A percentile compares a stretch with the other conserved stretches of the same genome.
These are phyloP conservation scores for Pimephales promelas DNA, from an alignment of 2,113 vertebrate species.

Conservation along the genomic window DNA sequence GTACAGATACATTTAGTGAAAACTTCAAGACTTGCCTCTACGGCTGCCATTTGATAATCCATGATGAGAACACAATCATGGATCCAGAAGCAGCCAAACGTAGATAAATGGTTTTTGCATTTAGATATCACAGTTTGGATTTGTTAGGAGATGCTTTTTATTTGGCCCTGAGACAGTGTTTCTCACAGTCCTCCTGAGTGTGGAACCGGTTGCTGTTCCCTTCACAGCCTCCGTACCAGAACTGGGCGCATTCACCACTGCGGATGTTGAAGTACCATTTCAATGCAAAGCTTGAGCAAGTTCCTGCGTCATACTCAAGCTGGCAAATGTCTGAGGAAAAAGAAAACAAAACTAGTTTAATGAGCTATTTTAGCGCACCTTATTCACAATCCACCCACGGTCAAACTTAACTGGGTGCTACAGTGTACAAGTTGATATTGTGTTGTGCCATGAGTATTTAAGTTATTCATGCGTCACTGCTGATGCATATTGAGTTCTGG, in stretches of 20 bases:
- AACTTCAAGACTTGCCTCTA: neutral
- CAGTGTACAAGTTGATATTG: no score
- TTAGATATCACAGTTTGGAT: neutral
- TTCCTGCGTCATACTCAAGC: conserved; percentile 68
- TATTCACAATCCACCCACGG: no score
- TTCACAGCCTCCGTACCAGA: conserved; percentile 85
- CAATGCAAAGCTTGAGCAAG: conserved; percentile 74
- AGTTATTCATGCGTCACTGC: no score
- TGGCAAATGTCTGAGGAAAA: conserved; percentile 71
- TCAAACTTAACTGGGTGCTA: no score
- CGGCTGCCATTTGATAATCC: neutral
- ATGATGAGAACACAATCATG: neutral
- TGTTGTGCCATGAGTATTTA: no score
- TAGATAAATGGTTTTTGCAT: neutral
- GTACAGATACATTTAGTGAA: neutral
- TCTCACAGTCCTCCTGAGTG: conserved; percentile 76
- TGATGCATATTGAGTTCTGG: neutral
- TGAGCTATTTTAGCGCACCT: no score
- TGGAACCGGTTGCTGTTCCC: conserved; percentile 82
- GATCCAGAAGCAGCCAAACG: neutral
- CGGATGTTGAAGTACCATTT: conserved; percentile 80
- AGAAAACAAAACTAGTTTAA: neutral
- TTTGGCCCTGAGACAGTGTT: conserved; percentile 62
- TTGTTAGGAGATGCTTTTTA: neutral
- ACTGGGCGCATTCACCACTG: conserved; percentile 68